Percentiles rank a stretch among this genome's conserved stretches.
phyloP scores from a whole-genome alignment of 2,113 vertebrate species.

The Sylvilagus bachmani region DNA sequence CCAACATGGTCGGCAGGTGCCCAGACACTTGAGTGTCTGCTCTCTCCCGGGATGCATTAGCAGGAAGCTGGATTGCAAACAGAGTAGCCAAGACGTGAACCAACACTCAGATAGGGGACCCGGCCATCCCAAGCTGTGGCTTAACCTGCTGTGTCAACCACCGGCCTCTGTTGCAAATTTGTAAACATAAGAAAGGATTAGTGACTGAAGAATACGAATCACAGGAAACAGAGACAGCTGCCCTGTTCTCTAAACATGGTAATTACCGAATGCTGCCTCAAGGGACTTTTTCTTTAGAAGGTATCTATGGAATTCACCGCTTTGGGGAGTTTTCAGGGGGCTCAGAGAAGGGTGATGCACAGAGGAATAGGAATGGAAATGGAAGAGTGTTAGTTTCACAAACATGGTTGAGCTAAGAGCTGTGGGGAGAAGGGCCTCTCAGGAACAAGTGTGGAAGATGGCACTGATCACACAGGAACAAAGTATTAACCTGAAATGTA shows the following conservation, averaged over 20 bases:
- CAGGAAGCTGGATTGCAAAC: too few species aligned
- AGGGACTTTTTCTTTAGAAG: neutral
- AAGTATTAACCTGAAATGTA: neutral
- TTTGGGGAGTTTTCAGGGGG: neutral
- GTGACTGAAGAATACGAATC: neutral
- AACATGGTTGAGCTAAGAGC: neutral
- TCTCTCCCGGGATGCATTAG: too few species aligned
- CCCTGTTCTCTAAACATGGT: neutral
- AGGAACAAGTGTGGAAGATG: neutral
- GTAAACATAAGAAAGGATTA: neutral
- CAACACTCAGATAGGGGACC: too few species aligned
- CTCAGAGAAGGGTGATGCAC: neutral
- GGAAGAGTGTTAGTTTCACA: neutral
- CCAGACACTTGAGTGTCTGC: too few species aligned
- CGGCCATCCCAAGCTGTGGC: too few species aligned
- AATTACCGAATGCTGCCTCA: neutral
- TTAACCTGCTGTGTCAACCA: too few species aligned
- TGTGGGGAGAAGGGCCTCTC: neutral
- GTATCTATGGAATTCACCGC: neutral
- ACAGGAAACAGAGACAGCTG: slow-evolving; percentile 36
- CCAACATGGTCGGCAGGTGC: too few species aligned
- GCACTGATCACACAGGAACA: neutral
- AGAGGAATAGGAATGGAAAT: neutral
- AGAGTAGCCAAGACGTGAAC: too few species aligned
- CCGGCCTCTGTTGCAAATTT: neutral